Conservation (phyloP, 2,113 vertebrate genomes). For the Symphodus melops region DNA sequence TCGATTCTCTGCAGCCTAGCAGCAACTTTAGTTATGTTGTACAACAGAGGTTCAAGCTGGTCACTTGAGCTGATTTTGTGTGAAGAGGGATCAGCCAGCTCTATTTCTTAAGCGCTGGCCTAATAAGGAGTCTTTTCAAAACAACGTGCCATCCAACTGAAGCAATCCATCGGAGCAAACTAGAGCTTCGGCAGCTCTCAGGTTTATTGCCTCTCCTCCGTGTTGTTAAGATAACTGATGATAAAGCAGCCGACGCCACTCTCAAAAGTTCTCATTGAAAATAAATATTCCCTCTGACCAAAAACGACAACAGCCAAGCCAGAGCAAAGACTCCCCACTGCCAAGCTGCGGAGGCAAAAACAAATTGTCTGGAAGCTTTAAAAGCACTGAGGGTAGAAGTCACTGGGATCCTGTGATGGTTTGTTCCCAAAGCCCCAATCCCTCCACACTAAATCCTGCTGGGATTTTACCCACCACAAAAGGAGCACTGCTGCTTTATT, state of each 20-base stretch:
- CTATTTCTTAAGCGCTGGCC: background rate
- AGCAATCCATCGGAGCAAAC: constrained; percentile 36
- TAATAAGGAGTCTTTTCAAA: constrained; percentile 39
- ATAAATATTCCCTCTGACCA: constrained; percentile 29
- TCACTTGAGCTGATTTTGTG: background rate
- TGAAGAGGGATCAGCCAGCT: background rate
- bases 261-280: constrained; percentile 32
- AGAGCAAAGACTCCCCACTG: constrained; percentile 36
- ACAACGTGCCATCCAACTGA: constrained; percentile 13
- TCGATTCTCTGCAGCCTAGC: constrained; percentile 6
- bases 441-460: constrained; percentile 19
- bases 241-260: constrained; percentile 37
- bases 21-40: background rate
- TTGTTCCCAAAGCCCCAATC: constrained; percentile 22
- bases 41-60: background rate
- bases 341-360: constrained; percentile 32
- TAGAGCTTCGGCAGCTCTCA: constrained; percentile 19
- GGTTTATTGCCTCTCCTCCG: constrained; percentile 61
- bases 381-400: constrained; percentile 8
- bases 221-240: constrained; percentile 31
- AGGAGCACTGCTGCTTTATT: constrained; percentile 23
- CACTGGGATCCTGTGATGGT: constrained; percentile 17
- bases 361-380: constrained; percentile 34
- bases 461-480: constrained; percentile 17
- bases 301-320: constrained; percentile 42